Conservation (phyloP, 2,888 invertebrate species). For the Trichacis sp. region DNA sequence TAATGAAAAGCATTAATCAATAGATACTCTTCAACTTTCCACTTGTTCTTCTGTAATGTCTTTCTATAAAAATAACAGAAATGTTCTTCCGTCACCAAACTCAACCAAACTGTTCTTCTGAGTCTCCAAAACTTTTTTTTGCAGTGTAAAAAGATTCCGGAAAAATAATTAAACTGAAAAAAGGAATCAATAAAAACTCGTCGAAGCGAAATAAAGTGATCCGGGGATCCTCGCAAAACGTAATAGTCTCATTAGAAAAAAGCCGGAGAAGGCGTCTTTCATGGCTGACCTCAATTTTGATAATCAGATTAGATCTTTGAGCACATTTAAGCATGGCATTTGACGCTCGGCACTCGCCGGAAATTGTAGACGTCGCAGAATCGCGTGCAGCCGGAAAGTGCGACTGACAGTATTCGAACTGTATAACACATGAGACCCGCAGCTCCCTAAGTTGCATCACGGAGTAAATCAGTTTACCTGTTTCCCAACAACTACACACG, state of each 20-base stretch:
- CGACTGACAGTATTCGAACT: constrained; percentile 57
- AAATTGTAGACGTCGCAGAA: constrained; percentile 57
- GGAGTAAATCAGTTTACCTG: constrained; percentile 36
- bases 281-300: constrained; percentile 8
- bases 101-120: no score
- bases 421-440: constrained; percentile 42
- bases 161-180: no score
- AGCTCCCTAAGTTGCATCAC: constrained; percentile 34
- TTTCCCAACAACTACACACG: constrained; percentile 20
- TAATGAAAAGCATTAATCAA: no score
- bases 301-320: constrained; percentile 24
- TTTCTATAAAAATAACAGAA: no score
- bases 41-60: no score
- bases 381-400: constrained; percentile 60
- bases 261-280: background rate
- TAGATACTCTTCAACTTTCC: no score
- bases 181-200: background rate
- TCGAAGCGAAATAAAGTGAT: no score
- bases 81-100: no score
- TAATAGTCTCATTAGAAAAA: background rate
- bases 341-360: constrained; percentile 50
- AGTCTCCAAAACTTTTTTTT: no score
- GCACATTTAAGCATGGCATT: constrained; percentile 28
- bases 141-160: no score
- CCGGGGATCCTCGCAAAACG: no score